Conservation (phyloP, 1,140 invertebrate genomes). For the Drosophila busckii region DNA sequence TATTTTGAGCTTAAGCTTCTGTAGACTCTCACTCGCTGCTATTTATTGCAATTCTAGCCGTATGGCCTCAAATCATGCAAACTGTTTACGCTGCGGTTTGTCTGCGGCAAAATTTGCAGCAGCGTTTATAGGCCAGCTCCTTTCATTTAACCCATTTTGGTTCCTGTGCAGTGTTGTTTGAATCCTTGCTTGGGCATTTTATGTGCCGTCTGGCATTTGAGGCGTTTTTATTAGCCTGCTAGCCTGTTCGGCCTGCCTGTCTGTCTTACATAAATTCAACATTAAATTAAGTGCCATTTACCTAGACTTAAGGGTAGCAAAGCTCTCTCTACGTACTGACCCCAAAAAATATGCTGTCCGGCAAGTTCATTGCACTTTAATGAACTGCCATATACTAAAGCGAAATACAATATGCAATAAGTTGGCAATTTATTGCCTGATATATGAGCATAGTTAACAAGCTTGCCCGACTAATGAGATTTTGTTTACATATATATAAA, state of each 20-base stretch:
- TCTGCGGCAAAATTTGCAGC: constrained; percentile 68
- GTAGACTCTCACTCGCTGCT: not conserved
- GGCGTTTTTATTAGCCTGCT: constrained; percentile 70
- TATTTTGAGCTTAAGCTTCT: no score
- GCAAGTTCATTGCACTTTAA: constrained; percentile 70
- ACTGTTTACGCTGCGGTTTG: constrained; percentile 53
- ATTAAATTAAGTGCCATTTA: constrained; percentile 71
- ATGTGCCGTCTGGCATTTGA: constrained; percentile 31
- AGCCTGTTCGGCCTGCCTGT: no score
- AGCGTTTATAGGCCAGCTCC: constrained; percentile 64
- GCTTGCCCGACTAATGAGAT: constrained; percentile 10
- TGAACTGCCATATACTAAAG: constrained; percentile 46
- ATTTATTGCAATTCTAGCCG: constrained; percentile 43
- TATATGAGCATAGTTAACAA: not conserved
- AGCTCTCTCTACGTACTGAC: constrained; percentile 4
- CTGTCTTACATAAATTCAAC: constrained; percentile 70
- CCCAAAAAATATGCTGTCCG: constrained; percentile 15
- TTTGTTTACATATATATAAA: no score
- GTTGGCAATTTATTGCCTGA: constrained; percentile 12
- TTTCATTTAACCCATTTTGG: constrained; percentile 67
- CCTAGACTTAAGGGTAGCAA: constrained; percentile 36
- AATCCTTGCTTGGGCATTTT: constrained; percentile 32
- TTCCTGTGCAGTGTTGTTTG: constrained; percentile 29
- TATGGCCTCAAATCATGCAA: constrained; percentile 70
- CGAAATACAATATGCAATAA: constrained; percentile 30